Evolutionary conservation across 2,113 vertebrate species (phyloP).

Genomic region (Motacilla alba): DNA sequence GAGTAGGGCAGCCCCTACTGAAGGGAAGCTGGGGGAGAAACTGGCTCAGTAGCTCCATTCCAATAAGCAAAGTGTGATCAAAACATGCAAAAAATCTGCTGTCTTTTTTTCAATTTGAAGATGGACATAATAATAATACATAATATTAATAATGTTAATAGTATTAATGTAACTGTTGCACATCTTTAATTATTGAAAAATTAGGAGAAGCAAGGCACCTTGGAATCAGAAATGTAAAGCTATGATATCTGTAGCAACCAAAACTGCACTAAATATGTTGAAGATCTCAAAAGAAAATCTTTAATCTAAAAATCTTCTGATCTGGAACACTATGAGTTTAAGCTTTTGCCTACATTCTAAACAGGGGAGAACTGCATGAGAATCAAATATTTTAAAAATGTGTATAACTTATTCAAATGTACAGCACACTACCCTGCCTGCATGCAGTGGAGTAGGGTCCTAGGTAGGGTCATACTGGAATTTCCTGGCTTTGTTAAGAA

Average conservation of each 20-base stretch:
- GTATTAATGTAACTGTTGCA: not conserved
- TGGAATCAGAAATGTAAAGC: not conserved
- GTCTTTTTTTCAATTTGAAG: not conserved
- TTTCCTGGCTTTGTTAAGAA: slow-evolving; percentile 22
- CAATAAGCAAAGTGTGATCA: not conserved
- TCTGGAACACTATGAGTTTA: not conserved
- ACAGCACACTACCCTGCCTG: not conserved
- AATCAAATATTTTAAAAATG: not conserved
- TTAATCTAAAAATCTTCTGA: not conserved
- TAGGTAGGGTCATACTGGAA: not conserved
- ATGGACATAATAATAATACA: not conserved
- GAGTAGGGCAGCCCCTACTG: not conserved
- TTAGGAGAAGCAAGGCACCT: not conserved
- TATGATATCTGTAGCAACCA: not conserved
- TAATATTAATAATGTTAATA: too few relatives aligned
- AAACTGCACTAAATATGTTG: not conserved
- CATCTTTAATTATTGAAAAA: not conserved
- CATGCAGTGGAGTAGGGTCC: not conserved
- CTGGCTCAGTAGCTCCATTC: not conserved
- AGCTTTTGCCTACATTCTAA: not conserved
- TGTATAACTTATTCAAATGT: fast-evolving
- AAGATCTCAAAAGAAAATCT: not conserved
- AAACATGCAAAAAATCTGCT: not conserved
- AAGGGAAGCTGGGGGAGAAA: not conserved
- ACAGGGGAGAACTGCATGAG: not conserved